Evolutionary conservation across 2,888 invertebrate genomes (phyloP).

Genomic region (Isoperla grammatica): DNA sequence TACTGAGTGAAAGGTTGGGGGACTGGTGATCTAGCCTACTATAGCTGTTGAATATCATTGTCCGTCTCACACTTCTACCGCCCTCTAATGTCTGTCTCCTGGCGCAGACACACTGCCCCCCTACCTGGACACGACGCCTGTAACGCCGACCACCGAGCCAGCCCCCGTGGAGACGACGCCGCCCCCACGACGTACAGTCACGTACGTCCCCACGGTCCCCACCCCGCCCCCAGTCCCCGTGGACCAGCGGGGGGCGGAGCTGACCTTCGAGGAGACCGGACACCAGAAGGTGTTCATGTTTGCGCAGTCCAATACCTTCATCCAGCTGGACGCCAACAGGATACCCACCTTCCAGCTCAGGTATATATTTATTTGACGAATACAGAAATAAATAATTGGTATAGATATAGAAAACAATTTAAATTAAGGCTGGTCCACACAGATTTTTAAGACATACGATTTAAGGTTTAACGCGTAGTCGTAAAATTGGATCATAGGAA

Average conservation of each 20-base stretch:
- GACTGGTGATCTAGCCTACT: too few species aligned
- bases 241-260: constrained; percentile 67
- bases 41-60: too few species aligned
- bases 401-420: too few species aligned
- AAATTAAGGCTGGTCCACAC: too few species aligned
- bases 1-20: too few species aligned
- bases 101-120: constrained; percentile 51
- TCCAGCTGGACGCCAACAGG: constrained; percentile 84
- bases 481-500: too few species aligned
- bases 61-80: background rate
- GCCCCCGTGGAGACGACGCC: constrained; percentile 26
- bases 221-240: constrained; percentile 59
- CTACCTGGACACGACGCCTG: constrained; percentile 37
- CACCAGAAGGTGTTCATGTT: constrained; percentile 86
- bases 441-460: too few species aligned
- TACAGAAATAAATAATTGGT: too few species aligned
- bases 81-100: constrained; percentile 6
- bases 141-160: background rate
- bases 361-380: constrained; percentile 52
- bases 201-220: background rate
- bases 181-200: constrained; percentile 30
- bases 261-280: constrained; percentile 81
- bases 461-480: too few species aligned
- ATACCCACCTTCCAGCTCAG: constrained; percentile 85
- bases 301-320: constrained; percentile 83